Evolutionary conservation across 2,888 invertebrate genomes (phyloP), one percentile per base, ranked within the genome.

Genomic region (Dasypolia templi): DNA sequence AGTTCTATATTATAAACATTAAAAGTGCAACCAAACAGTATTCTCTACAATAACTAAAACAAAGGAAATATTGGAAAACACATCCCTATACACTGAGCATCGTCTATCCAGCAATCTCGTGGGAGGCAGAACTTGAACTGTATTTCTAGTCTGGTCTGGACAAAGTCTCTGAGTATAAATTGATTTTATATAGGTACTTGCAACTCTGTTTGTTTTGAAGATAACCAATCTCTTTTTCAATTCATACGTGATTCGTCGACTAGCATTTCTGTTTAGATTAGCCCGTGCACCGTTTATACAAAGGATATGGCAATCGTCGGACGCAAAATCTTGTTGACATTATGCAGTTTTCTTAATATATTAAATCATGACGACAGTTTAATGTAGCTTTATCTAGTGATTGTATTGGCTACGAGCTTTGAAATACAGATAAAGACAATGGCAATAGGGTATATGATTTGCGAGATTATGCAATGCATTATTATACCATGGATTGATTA

Each of bases 121-220:
- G 87, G 79, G 89, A 83, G 63, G 59, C 51, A 80, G 79, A 89
- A 87, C 85, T 86, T 85, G 69, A 74, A 81, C 83, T 82, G 83
- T 83, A 84, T 83, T 78, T 82, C 74, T 67, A 83, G 75, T 77
- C 61, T 75, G 65, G 76, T 79, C 67, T 72, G 58, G 19, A 63
- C 63, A 59, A 75, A 70, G 75, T 77, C 85, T 74, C 72, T 53
- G 77, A 79, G 72, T 77, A 83, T 72, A 81, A 85, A 84, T 84
- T 82, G 82, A 82, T 86, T 87, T 72, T 81, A 83, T 84, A 80
- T 82, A 46, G 12, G 2, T 42, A 84, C 80, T 83, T 72, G 77
- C 68, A 82, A 73, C 70, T 86, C 72, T 72, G 58, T 77, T 79
- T 79, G 77, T 70, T 79, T 78, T 61, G 74, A 67, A 82, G 55